These are phyloP conservation scores for Lanius ludovicianus DNA, from an alignment of 2,113 vertebrate genomes.

Conservation along the genomic window DNA sequence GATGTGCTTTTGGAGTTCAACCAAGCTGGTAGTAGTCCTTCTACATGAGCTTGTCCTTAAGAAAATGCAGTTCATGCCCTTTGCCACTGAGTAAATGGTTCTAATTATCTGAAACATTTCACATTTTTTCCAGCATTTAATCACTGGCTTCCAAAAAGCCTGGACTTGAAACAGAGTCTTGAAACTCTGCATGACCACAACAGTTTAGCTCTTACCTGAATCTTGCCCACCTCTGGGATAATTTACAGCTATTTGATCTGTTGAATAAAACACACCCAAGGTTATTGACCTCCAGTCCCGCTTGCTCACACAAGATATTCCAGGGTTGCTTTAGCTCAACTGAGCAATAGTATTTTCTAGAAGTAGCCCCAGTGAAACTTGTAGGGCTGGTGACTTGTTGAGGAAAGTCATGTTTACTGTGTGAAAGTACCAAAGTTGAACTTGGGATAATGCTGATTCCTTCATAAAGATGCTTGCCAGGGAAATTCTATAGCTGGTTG, in stretches of 20 bases:
- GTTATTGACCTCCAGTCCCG: neutral
- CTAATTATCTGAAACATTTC: constrained; percentile 18
- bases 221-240: neutral
- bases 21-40: neutral
- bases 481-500: neutral
- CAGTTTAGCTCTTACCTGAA: neutral
- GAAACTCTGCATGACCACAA: neutral
- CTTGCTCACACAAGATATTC: neutral
- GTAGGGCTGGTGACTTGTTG: neutral
- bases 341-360: neutral
- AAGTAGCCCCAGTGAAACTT: neutral
- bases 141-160: neutral
- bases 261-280: neutral
- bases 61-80: constrained; percentile 30
- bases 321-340: neutral
- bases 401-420: neutral
- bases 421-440: neutral
- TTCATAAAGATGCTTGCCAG: neutral
- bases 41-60: neutral
- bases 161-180: neutral
- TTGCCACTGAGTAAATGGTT: constrained; percentile 30
- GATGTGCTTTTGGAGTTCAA: neutral
- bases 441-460: neutral
- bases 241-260: neutral
- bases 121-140: neutral